Conservation (phyloP, 2,888 invertebrate genomes). For the Dyspetes luteomarginatus region DNA sequence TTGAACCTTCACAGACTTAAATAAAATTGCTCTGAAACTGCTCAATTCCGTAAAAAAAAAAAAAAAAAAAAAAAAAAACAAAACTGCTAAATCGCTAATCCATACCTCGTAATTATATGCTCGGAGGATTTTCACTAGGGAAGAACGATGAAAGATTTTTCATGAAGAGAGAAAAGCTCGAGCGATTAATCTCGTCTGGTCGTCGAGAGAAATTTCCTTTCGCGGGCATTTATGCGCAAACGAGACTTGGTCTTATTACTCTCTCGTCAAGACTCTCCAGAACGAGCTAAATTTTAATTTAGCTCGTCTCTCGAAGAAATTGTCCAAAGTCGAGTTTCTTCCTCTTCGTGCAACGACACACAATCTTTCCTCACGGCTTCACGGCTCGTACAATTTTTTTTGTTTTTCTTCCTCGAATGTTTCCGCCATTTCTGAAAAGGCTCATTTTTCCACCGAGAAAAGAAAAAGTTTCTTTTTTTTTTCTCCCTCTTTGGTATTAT, state of each 20-base stretch:
- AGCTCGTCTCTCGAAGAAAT: slow-evolving; percentile 26
- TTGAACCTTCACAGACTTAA: too few species aligned
- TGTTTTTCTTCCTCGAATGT: slow-evolving; percentile 55
- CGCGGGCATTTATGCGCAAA: background rate
- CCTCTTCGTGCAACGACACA: background rate
- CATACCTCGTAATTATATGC: background rate
- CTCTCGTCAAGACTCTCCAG: background rate
- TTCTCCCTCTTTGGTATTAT: slow-evolving; percentile 43
- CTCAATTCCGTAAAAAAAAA: too few species aligned
- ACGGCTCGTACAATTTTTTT: background rate
- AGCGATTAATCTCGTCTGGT: slow-evolving; percentile 11
- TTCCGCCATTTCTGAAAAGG: slow-evolving; percentile 34
- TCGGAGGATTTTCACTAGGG: background rate
- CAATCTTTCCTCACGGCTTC: background rate
- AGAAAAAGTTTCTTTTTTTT: slow-evolving; percentile 12
- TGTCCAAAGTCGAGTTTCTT: background rate
- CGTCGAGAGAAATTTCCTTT: background rate
- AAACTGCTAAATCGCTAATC: too few species aligned
- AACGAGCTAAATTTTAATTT: slow-evolving; percentile 16
- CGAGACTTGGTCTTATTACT: slow-evolving; percentile 5
- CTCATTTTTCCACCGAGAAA: slow-evolving; percentile 19
- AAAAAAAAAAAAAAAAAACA: too few species aligned
- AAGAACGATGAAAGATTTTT: background rate
- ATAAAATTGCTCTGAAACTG: too few species aligned
- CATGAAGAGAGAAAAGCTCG: slow-evolving; percentile 1